phyloP scores from a whole-genome alignment of 2,888 invertebrate species.

The Chloromyia formosa region DNA sequence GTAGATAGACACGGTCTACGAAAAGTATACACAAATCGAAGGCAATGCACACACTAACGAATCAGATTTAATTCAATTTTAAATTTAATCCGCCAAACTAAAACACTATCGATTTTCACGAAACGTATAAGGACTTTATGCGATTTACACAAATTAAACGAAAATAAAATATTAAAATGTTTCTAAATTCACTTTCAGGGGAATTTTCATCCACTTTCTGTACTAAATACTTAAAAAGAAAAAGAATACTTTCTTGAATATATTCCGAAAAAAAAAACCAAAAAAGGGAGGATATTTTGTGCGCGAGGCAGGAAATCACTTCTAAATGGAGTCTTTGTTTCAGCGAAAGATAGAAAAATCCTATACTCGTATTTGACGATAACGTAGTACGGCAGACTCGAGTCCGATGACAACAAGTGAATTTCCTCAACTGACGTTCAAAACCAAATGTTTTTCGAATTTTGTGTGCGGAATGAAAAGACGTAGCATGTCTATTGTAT shows the following conservation, averaged over 20 bases:
- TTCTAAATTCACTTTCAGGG: background rate
- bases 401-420: conserved; percentile 44
- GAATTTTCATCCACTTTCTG: background rate
- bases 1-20: background rate
- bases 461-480: conserved; percentile 29
- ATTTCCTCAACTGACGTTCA: conserved; percentile 46
- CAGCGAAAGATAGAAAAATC: too few relatives aligned
- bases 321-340: too few relatives aligned
- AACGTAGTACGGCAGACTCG: background rate
- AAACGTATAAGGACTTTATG: background rate
- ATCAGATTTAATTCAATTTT: background rate
- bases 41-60: background rate
- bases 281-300: too few relatives aligned
- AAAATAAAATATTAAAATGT: too few relatives aligned
- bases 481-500: background rate
- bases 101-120: conserved; percentile 5
- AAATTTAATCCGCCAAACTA: conserved; percentile 13
- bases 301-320: too few relatives aligned
- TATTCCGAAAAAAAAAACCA: too few relatives aligned
- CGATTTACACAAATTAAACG: too few relatives aligned
- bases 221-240: background rate
- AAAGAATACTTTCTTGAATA: background rate
- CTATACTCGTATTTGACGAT: too few relatives aligned
- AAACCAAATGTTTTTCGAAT: conserved; percentile 34
- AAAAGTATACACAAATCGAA: background rate